Base-by-base conservation (phyloP, 2,113 vertebrate species). In the Hemiprocne comata region DNA sequence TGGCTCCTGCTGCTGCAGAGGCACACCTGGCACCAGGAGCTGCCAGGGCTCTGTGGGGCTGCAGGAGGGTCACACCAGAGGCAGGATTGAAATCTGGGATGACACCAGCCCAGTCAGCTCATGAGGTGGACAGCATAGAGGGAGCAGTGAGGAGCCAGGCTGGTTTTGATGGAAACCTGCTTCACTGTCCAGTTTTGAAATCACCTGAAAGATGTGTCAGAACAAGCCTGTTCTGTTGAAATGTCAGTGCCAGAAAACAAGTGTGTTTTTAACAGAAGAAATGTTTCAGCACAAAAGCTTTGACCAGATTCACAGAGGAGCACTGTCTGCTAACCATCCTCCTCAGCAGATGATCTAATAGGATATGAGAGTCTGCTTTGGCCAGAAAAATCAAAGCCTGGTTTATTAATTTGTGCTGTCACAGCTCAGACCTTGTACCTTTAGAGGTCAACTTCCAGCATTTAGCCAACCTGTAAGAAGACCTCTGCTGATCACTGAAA, bases 301-400 rank as follows among this genome's bases (percentile, higher is more conserved):
- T 94, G 88, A 92, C 85, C 95, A 93, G 75, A 88, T 90, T 91
- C 79, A 79, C 66, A 72, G 74, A 89, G 62, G 44, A 97, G 40
- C 26, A 36, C 65, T 75, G 77, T 72, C 89, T 94, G 85, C 64
- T 94, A 34, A 86, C 79, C 0, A 0, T 65, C 85, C 28, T 85
- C 62, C 62, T 87, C 73, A 80, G 58, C 89, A 80, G 38, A 40
- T 6, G 1, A 26, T 73, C 62, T 53, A 31, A 31, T 9, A 62
- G 62, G 36, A 75, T 67, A 55, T 16, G 33, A 70, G 17, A 92
- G 36, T 82, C 58, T 89, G 74, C 42, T 94, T 79, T n/a, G 55
- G 51, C 62, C 62, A 95, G 79, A 54, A 92, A 76, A 85, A 84
- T 34, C 72, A 69, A 93, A 83, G 33, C 51, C 14, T 36, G 16